Conservation (phyloP, 2,888 invertebrate genomes). For the Andrena chrysosceles region DNA sequence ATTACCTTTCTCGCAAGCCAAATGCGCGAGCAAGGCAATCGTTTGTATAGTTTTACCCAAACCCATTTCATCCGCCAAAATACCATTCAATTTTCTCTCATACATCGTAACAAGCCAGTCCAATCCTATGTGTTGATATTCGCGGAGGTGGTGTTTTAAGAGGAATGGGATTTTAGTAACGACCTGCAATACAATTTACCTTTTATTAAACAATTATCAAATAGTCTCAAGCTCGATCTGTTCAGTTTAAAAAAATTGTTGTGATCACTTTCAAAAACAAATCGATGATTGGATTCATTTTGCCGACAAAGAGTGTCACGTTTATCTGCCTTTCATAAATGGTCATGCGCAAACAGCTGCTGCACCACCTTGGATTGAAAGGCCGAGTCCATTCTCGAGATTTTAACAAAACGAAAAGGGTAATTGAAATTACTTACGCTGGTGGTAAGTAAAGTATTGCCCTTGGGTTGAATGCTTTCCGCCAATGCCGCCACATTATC, state of each 20-base stretch:
- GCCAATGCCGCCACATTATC: slow-evolving; percentile 97
- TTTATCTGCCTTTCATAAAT: slow-evolving; percentile 82
- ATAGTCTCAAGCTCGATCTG: slow-evolving; percentile 35
- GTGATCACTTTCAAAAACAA: slow-evolving; percentile 59
- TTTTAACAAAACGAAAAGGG: slow-evolving; percentile 28
- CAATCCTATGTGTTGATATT: slow-evolving; percentile 98
- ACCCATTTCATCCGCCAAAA: slow-evolving; percentile 98
- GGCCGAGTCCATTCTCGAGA: slow-evolving; percentile 55
- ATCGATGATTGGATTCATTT: slow-evolving; percentile 43
- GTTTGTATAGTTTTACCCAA: slow-evolving; percentile 99
- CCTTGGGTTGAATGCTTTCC: slow-evolving; percentile 98
- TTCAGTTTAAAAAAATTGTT: slow-evolving; percentile 54
- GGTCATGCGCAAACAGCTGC: slow-evolving; percentile 69
- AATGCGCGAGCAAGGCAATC: slow-evolving; percentile 96
- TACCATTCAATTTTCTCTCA: slow-evolving; percentile 97
- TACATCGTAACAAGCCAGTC: slow-evolving; percentile 99
- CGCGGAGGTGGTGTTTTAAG: slow-evolving; percentile 94
- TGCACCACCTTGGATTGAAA: slow-evolving; percentile 81
- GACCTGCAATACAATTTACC: slow-evolving; percentile 86
- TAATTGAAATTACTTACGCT: slow-evolving; percentile 87
- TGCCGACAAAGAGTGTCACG: slow-evolving; percentile 50
- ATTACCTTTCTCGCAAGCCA: slow-evolving; percentile 95
- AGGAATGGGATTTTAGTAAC: slow-evolving; percentile 97
- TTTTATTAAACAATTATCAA: too few species aligned
- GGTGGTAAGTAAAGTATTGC: slow-evolving; percentile 97